A percentile compares a stretch with the other conserved stretches of the same genome.
Evolutionary conservation across 1,140 invertebrate species (phyloP).

Genomic region (Cherax quadricarinatus): DNA sequence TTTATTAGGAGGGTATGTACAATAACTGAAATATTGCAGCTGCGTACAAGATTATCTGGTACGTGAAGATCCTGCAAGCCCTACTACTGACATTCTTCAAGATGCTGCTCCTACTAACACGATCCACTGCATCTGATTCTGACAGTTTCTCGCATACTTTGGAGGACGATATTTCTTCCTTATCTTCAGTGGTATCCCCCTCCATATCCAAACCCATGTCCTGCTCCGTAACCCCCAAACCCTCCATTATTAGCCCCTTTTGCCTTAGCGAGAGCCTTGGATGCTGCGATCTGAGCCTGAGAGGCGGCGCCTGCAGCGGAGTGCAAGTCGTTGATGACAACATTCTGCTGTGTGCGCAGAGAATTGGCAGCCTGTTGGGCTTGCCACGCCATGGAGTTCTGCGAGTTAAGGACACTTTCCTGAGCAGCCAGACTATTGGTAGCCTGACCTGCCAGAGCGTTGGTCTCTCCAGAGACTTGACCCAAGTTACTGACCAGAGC

Average conservation of each 20-base stretch:
- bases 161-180: background rate
- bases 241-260: background rate
- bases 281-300: background rate
- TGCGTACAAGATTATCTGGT: background rate
- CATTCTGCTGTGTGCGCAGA: conserved; percentile 2
- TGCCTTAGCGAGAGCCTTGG: conserved; percentile 1
- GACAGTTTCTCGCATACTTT: background rate
- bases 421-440: background rate
- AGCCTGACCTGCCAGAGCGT: conserved; percentile 1
- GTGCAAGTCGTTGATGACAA: background rate
- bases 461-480: background rate
- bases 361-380: background rate
- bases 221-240: conserved; percentile 9
- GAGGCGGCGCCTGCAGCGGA: background rate
- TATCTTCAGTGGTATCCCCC: background rate
- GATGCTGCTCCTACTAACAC: conserved; percentile 1
- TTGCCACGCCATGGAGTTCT: conserved; percentile 11
- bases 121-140: background rate
- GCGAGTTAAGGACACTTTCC: background rate
- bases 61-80: background rate
- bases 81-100: background rate
- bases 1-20: background rate
- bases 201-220: background rate
- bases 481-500: conserved; percentile 1
- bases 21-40: conserved; percentile 1